Conservation (phyloP, 2,113 vertebrate species). For the Halichoerus grypus region DNA sequence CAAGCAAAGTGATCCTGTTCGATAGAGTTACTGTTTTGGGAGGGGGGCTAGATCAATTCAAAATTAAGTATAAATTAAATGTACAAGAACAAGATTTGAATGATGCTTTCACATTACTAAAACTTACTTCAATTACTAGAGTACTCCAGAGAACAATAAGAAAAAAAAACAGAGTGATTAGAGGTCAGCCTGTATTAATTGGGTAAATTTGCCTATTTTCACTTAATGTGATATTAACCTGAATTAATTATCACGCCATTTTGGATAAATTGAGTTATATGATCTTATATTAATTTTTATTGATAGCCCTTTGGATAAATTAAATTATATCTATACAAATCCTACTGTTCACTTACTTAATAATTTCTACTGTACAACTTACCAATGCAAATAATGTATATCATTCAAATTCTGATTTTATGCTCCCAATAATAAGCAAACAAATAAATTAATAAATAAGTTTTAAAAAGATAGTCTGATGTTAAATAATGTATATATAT, state of each 20-base stretch:
- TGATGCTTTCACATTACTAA: not conserved
- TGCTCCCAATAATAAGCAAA: not conserved
- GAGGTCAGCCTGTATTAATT: not conserved
- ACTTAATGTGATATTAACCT: not conserved
- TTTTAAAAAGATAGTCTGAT: not conserved
- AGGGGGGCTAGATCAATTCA: not conserved
- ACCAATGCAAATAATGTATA: not conserved
- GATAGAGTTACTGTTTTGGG: not conserved
- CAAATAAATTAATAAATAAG: not conserved
- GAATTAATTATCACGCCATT: not conserved
- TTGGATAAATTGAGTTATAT: not conserved
- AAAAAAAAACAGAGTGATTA: not conserved
- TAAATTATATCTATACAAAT: not conserved
- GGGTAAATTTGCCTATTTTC: not conserved
- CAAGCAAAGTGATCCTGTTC: not conserved
- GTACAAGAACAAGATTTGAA: not conserved
- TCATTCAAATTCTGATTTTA: conserved; percentile 24
- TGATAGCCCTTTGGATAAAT: not conserved
- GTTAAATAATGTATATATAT: not conserved
- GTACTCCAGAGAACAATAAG: not conserved
- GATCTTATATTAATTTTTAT: not conserved
- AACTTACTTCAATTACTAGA: not conserved
- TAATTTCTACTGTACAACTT: not conserved
- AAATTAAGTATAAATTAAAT: not conserved
- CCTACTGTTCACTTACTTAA: not conserved